Conservation (phyloP, 1,140 invertebrate genomes). For the Latrodectus geometricus region DNA sequence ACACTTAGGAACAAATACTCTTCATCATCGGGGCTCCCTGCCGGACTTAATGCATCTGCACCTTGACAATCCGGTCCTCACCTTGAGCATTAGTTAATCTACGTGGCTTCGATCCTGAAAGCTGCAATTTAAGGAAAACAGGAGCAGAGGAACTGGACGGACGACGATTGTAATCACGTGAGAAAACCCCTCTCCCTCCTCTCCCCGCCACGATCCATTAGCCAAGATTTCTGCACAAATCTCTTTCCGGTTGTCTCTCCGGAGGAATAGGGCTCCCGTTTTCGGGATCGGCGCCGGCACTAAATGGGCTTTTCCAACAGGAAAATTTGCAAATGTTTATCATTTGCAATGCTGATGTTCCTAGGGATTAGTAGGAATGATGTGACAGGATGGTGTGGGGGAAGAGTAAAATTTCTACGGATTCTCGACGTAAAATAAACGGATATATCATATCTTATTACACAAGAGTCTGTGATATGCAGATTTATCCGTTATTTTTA, state of each 20-base stretch:
- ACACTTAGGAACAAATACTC: no score
- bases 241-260: not conserved
- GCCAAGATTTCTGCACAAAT: not conserved
- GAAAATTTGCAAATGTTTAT: slow-evolving; percentile 2
- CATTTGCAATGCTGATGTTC: not conserved
- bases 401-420: no score
- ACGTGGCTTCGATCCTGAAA: not conserved
- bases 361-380: not conserved
- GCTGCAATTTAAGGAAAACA: not conserved
- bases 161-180: not conserved
- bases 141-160: not conserved
- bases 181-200: not conserved
- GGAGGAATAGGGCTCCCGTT: not conserved
- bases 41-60: not conserved
- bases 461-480: no score
- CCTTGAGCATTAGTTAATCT: not conserved
- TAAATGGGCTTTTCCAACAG: not conserved
- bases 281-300: no score
- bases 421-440: no score
- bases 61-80: not conserved
- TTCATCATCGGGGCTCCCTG: no score
- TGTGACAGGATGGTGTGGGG: no score
- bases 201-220: not conserved
- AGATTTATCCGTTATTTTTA: no score
- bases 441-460: no score